Evolutionary conservation across 1,140 invertebrate species (phyloP).

Genomic region (Palaemon carinicauda): DNA sequence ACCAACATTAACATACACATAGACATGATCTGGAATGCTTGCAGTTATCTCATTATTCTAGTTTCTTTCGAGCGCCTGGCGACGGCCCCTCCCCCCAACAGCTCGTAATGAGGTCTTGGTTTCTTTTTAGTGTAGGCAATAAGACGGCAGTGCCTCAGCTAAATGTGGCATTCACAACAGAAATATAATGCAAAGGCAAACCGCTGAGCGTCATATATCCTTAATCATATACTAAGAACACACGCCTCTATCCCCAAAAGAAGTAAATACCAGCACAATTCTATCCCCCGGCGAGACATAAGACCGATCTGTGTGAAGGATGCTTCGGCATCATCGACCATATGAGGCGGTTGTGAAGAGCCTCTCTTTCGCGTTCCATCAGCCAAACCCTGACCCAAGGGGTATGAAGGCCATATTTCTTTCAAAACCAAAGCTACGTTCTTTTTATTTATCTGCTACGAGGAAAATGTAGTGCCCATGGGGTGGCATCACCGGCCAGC

Average conservation of each 20-base stretch:
- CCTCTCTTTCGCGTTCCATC: neutral
- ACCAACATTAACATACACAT: too few relatives aligned
- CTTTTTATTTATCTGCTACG: conserved; percentile 3
- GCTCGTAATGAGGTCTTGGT: neutral
- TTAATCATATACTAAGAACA: conserved; percentile 30
- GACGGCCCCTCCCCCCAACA: too few relatives aligned
- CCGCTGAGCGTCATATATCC: conserved; percentile 17
- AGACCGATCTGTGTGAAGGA: neutral
- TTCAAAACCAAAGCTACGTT: conserved; percentile 27
- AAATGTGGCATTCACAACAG: conserved; percentile 14
- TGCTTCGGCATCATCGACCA: too few relatives aligned
- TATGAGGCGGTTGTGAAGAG: too few relatives aligned
- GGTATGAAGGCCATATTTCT: conserved; percentile 32
- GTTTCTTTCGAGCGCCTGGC: too few relatives aligned
- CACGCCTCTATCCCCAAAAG: conserved; percentile 16
- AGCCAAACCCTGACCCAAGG: conserved; percentile 23
- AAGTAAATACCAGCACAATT: neutral
- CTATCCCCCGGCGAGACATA: neutral
- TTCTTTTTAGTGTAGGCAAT: neutral
- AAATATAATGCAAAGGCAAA: neutral
- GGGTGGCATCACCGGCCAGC: conserved; percentile 25
- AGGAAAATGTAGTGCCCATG: conserved; percentile 23
- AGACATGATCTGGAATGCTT: too few relatives aligned
- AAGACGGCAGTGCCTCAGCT: neutral
- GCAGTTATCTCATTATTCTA: too few relatives aligned